phyloP scores from a whole-genome alignment of 2,888 invertebrate genomes.

The Acanthosoma haemorrhoidale region DNA sequence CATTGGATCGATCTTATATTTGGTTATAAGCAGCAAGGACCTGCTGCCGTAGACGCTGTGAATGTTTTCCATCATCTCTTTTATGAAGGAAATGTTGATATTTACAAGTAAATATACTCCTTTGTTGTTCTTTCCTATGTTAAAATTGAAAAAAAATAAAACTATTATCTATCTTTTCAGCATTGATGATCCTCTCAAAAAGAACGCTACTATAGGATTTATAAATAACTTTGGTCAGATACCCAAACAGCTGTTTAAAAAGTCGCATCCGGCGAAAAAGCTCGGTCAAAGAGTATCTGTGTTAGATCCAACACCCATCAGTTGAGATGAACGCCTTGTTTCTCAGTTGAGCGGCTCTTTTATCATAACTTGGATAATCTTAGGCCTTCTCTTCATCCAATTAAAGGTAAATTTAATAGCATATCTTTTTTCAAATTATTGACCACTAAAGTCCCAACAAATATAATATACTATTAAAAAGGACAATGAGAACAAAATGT shows the following conservation, averaged over 20 bases:
- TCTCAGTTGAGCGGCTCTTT: conserved; percentile 68
- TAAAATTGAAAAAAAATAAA: neutral
- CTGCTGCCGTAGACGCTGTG: conserved; percentile 80
- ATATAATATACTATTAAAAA: too few relatives aligned
- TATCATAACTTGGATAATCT: conserved; percentile 96
- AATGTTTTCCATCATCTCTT: conserved; percentile 99
- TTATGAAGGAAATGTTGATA: conserved; percentile 98
- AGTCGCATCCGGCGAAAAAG: conserved; percentile 93
- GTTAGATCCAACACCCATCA: conserved; percentile 63
- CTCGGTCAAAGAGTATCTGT: conserved; percentile 70
- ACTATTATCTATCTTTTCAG: too few relatives aligned
- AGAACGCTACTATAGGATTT: conserved; percentile 97
- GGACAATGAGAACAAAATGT: too few relatives aligned
- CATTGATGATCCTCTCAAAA: conserved; percentile 96
- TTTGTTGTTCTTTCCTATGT: neutral
- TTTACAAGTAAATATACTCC: conserved; percentile 65
- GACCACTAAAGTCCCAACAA: too few relatives aligned
- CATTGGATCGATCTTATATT: conserved; percentile 99
- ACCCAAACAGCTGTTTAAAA: conserved; percentile 95
- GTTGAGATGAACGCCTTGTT: conserved; percentile 47
- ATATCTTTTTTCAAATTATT: conserved; percentile 11
- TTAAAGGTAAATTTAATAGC: conserved; percentile 61
- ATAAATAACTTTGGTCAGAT: conserved; percentile 99
- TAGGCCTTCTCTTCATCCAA: conserved; percentile 89
- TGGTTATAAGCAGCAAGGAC: conserved; percentile 90